These are phyloP conservation scores for Prolemur simus DNA, from an alignment of 2,113 vertebrate species.

Conservation along the genomic window DNA sequence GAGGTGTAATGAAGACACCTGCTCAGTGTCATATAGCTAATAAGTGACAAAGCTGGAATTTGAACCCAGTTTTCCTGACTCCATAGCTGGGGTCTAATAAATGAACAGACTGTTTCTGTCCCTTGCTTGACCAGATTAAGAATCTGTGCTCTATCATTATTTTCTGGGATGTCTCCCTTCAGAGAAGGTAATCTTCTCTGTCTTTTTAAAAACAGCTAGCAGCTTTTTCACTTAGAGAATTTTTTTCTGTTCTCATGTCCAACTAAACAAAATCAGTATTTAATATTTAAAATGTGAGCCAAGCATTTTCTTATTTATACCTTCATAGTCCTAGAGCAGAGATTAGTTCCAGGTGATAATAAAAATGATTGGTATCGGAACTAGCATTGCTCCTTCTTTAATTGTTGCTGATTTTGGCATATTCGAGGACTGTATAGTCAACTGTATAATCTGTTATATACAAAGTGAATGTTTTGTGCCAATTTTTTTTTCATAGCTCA, in stretches of 20 bases:
- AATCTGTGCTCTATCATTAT: neutral
- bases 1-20: neutral
- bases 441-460: neutral
- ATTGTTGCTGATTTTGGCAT: neutral
- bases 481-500: neutral
- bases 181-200: neutral
- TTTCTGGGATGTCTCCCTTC: conserved; percentile 1
- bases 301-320: conserved; percentile 29
- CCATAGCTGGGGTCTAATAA: neutral
- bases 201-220: neutral
- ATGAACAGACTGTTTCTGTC: too few species aligned
- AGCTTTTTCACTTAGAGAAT: neutral
- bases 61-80: neutral
- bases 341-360: neutral
- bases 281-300: conserved; percentile 24
- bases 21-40: neutral
- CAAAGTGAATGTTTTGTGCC: neutral
- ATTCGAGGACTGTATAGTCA: neutral
- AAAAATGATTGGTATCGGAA: neutral
- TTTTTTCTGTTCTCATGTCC: neutral
- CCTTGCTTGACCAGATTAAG: neutral
- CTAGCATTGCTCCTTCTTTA: neutral
- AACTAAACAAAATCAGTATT: neutral
- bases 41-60: neutral
- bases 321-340: neutral